Conservation (phyloP, 2,888 invertebrate species). For the Laspeyria flexula region DNA sequence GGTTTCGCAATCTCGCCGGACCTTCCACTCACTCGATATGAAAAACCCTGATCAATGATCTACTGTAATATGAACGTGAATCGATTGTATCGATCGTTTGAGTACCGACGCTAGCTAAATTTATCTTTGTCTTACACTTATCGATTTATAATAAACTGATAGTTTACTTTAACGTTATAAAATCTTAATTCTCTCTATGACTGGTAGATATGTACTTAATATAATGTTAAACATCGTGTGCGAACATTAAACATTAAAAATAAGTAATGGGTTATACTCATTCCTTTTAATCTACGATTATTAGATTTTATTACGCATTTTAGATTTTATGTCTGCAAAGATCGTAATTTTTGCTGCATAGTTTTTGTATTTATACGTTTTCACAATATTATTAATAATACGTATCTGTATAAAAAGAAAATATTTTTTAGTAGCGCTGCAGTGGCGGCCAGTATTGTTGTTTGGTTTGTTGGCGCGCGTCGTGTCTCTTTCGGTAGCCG, state of each 20-base stretch:
- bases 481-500: conserved; percentile 40
- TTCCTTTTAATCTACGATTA: no score
- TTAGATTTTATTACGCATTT: no score
- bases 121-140: no score
- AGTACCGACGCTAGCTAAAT: conserved; percentile 17
- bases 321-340: no score
- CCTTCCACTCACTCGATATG: conserved; percentile 79
- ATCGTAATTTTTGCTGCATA: no score
- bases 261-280: no score
- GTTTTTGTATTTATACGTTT: no score
- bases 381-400: no score
- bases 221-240: no score
- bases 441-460: background rate
- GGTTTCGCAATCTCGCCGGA: conserved; percentile 74
- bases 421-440: background rate
- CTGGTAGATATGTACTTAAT: no score
- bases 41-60: conserved; percentile 70
- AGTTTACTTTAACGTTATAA: background rate
- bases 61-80: conserved; percentile 61
- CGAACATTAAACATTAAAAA: no score
- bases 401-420: no score
- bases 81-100: conserved; percentile 52
- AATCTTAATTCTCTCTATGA: background rate
- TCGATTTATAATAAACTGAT: background rate
- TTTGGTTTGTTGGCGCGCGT: conserved; percentile 4